Conservation (phyloP, 2,797 vertebrate genomes). For the Macroramphosus scolopax region DNA sequence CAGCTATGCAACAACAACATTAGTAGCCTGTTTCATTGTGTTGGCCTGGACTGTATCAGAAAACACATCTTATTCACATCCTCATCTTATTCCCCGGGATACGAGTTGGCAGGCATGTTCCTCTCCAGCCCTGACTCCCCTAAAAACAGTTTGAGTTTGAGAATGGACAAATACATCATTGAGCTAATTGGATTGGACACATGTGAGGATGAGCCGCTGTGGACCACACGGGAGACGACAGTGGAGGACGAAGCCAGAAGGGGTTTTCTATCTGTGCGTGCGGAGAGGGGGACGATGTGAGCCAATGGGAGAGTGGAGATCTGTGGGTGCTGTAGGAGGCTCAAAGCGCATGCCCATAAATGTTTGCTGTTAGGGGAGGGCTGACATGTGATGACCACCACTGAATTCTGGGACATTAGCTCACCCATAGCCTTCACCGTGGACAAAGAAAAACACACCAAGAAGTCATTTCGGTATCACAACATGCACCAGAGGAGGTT, state of each 20-base stretch:
- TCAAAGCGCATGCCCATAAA: constrained; percentile 8
- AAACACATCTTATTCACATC: constrained; percentile 16
- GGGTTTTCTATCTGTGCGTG: background rate
- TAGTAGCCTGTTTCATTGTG: constrained; percentile 12
- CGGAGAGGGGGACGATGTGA: background rate
- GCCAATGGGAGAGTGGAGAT: constrained; percentile 2
- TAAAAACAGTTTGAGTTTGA: constrained; percentile 5
- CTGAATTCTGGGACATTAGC: constrained; percentile 18
- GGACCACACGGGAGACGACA: constrained; percentile 7
- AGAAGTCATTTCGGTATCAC: constrained; percentile 26
- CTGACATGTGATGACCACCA: constrained; percentile 17
- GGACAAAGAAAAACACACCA: constrained; percentile 27
- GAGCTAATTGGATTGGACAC: constrained; percentile 21
- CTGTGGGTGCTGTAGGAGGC: background rate
- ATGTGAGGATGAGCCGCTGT: constrained; percentile 24
- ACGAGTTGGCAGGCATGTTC: constrained; percentile 9
- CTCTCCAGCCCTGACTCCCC: too few species aligned
- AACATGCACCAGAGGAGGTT: constrained; percentile 35
- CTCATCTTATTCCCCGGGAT: constrained; percentile 33
- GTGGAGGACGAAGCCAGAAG: constrained; percentile 17
- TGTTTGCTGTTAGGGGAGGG: constrained; percentile 12
- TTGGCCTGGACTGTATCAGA: constrained; percentile 8
- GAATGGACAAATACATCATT: constrained; percentile 46
- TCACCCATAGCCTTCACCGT: constrained; percentile 19
- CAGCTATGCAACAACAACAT: constrained; percentile 34